Base-by-base conservation (phyloP, 1,140 invertebrate genomes). In the Halesus radiatus region DNA sequence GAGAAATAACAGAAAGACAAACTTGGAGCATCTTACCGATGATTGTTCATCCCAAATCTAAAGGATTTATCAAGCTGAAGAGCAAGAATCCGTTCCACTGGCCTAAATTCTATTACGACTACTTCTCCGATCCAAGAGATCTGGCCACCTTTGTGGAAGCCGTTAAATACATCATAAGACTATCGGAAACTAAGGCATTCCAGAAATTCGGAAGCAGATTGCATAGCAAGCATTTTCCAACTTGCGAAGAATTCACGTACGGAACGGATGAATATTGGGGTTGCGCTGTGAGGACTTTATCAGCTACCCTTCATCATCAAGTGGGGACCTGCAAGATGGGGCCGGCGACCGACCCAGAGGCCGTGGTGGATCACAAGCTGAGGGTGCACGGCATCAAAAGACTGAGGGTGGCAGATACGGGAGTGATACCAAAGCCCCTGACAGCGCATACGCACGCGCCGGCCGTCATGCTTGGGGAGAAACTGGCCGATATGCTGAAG, bases 11-110 rank as follows among this genome's bases (percentile, higher is more conserved):
- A 45, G 84, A 89, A 0, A 87, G 87, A 72, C 87, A 88, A 84
- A 66, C 45, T 1, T 94, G 92, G 76, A 75, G 70, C 37, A 76
- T 80, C n/a, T 74, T 81, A 26, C 81, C 80, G 13, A 81, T 83
- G 79, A 85, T 95, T 0, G 88, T 96, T 26, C 90, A 94, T 85
- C 96, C 96, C 0, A 92, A 93, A 85, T 95, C 94, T 0, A 88
- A 92, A 74, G 96, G 96, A 1, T 90, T 90, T 23, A 82, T 97
- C 3, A 90, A 88, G 80, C 86, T 97, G 0, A 89, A 87, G 78
- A 92, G 92, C 7, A 92, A 89, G 10, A 92, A 98, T 88, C 96
- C 96, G 0, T 91, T 92, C 22, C 90, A 94, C 15, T 90, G 92
- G 84, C 73, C 74, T 15, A 79, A 75, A 32, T 77, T 78, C 79